A percentile compares a stretch with the other conserved stretches of the same genome.
phyloP scores from a whole-genome alignment of 2,113 vertebrate genomes.

The Syrrhaptes paradoxus region DNA sequence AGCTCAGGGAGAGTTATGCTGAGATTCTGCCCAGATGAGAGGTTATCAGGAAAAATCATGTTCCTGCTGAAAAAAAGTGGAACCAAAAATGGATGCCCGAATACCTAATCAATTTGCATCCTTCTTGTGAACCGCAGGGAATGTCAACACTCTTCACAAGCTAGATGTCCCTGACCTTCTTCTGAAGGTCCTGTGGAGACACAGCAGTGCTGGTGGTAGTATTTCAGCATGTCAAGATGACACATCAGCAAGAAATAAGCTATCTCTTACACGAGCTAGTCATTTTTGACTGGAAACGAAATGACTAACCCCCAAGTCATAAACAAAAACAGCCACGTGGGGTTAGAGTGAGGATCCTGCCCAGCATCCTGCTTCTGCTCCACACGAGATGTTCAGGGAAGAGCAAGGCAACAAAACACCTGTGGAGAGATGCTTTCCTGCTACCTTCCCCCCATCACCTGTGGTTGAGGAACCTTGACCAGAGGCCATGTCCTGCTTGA shows the following conservation, averaged over 20 bases:
- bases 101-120: background rate
- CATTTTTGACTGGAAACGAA: background rate
- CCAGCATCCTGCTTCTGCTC: background rate
- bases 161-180: background rate
- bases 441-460: background rate
- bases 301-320: background rate
- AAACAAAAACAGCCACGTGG: background rate
- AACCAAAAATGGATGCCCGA: background rate
- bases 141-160: background rate
- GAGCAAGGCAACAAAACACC: background rate
- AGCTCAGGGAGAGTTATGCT: slow-evolving; percentile 37
- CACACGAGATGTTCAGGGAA: background rate
- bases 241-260: background rate
- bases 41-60: slow-evolving; percentile 17
- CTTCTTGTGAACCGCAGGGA: background rate
- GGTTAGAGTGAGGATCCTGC: background rate
- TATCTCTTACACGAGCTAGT: background rate
- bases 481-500: background rate
- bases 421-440: background rate
- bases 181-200: background rate
- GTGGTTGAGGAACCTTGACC: background rate
- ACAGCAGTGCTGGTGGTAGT: background rate
- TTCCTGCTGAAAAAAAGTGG: background rate
- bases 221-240: background rate
- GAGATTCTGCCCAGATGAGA: slow-evolving; percentile 69